Evolutionary conservation across 2,888 invertebrate genomes (phyloP), one percentile per base, ranked within the genome.

Genomic region (Beris chalybata): DNA sequence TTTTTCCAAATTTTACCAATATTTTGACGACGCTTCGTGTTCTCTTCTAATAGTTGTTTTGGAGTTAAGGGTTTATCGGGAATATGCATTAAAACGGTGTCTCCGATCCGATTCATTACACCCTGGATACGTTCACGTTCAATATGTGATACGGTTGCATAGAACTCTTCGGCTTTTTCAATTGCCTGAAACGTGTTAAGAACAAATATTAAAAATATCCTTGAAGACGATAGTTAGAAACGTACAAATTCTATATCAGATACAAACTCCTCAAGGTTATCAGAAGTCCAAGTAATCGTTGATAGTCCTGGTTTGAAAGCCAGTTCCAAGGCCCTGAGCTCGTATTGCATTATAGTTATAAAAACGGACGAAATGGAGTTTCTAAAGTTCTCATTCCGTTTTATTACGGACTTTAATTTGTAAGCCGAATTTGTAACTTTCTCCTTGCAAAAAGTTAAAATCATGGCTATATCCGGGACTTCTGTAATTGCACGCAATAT

Each of bases 221-320:
- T 15, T n/a, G 4, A 52, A 44, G n/a, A 44, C 2, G 1, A 12
- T 47, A 47, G 15, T 13, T 15, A 47, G 7, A 47, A 47, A 47
- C 64, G 15, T 67, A 91, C 86, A 73, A 86, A 84, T 64, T 85
- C 83, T 15, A 92, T 78, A 22, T 84, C 82, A 0, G 69, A 59
- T 4, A 76, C 72, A 64, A 75, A 78, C 13, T 75, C 74, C 22
- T 75, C 74, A 3, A 78, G 70, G 58, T 89, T 88, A 72, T 91
- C 83, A 0, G 93, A 93, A 0, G 90, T 87, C 94, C 94, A 95
- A 0, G 90, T 91, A 15, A 93, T 86, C 1, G 87, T 86, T 0
- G 90, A 89, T 11, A 93, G 79, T 1, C 90, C 93, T 0, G 92
- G 90, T 77, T 88, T 86, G 70, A 93, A 87, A 0, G 87, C 85